phyloP scores from a whole-genome alignment of 2,113 vertebrate species.

The Falco punctatus region DNA sequence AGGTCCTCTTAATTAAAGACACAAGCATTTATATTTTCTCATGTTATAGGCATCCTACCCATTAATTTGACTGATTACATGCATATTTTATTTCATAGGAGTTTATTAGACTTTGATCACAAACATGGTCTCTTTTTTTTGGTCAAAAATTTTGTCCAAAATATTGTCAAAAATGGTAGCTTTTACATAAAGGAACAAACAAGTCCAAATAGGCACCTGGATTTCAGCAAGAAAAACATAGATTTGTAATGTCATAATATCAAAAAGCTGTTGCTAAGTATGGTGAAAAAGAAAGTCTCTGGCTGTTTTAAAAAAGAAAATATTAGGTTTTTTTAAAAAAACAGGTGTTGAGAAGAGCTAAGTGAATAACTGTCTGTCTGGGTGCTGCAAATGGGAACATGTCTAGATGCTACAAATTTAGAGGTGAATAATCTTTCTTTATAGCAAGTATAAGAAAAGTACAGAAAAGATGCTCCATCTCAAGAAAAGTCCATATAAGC shows the following conservation, averaged over 20 bases:
- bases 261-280: neutral
- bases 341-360: neutral
- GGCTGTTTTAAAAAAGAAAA: neutral
- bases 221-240: neutral
- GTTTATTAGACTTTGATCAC: neutral
- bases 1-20: neutral
- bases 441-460: slow-evolving; percentile 52
- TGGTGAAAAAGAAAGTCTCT: neutral
- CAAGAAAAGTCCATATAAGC: slow-evolving; percentile 65
- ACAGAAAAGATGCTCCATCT: slow-evolving; percentile 57
- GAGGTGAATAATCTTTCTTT: slow-evolving; percentile 65
- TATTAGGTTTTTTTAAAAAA: slow-evolving; percentile 4
- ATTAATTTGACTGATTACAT: neutral
- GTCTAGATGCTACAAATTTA: slow-evolving; percentile 66
- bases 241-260: neutral
- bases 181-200: neutral
- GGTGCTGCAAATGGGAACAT: slow-evolving; percentile 52
- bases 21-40: neutral
- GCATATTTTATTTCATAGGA: neutral
- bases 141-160: too few relatives aligned
- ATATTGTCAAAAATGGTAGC: neutral
- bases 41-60: neutral
- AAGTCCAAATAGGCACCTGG: neutral
- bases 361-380: slow-evolving; percentile 49
- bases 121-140: neutral